Conservation (phyloP, 2,113 vertebrate species). For the Edolisoma coerulescens region DNA sequence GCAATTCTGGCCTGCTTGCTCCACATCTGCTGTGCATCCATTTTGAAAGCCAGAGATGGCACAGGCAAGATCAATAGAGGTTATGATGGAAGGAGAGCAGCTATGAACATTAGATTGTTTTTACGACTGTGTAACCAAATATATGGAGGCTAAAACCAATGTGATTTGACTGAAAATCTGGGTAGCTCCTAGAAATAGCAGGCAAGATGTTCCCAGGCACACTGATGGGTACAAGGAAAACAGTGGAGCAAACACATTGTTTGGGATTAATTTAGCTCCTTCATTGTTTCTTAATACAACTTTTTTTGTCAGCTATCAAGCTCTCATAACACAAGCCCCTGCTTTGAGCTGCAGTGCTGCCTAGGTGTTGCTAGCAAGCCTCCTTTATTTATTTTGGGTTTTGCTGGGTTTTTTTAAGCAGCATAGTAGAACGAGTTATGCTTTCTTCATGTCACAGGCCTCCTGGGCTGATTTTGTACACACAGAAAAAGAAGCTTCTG, state of each 20-base stretch:
- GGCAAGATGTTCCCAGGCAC: not conserved
- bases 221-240: not conserved
- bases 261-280: not conserved
- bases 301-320: not conserved
- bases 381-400: constrained; percentile 13
- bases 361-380: not conserved
- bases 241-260: not conserved
- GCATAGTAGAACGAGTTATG: not conserved
- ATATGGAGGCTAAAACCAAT: not conserved
- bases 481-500: constrained; percentile 61
- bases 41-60: not conserved
- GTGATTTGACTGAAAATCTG: not conserved
- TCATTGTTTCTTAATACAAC: not conserved
- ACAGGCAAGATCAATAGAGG: not conserved
- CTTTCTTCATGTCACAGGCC: constrained; percentile 27
- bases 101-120: not conserved
- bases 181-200: not conserved
- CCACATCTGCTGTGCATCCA: not conserved
- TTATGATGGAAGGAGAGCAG: not conserved
- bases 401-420: not conserved
- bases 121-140: not conserved
- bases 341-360: not conserved
- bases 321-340: not conserved
- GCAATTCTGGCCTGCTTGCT: not conserved
- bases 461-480: constrained; percentile 46